phyloP scores from a whole-genome alignment of 2,113 vertebrate genomes.

The Ciconia boyciana region DNA sequence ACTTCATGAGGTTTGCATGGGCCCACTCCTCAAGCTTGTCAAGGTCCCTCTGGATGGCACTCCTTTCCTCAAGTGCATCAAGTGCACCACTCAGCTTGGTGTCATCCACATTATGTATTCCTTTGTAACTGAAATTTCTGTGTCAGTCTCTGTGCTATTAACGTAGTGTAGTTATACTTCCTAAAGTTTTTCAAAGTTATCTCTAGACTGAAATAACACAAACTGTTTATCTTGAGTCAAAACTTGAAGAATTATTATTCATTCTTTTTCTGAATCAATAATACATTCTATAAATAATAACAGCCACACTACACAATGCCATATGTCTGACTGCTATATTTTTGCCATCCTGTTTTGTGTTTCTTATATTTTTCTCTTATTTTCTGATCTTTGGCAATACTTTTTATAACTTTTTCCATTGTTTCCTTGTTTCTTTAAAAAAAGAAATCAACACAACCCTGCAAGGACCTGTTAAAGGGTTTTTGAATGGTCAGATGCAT shows the following conservation, averaged over 20 bases:
- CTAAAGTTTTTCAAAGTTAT: not conserved
- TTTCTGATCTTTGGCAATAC: not conserved
- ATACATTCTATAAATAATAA: not conserved
- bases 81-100: not conserved
- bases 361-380: not conserved
- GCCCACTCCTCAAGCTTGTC: not conserved
- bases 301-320: not conserved
- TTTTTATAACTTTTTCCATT: not conserved
- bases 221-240: not conserved
- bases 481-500: not conserved
- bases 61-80: not conserved
- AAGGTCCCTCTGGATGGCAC: not conserved
- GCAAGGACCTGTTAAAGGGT: not conserved
- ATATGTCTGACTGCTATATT: not conserved
- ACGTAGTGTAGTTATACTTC: not conserved
- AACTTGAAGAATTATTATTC: not conserved
- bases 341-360: not conserved
- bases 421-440: not conserved
- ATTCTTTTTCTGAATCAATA: not conserved
- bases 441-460: not conserved
- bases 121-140: not conserved
- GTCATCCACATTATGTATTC: not conserved
- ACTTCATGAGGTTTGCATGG: not conserved
- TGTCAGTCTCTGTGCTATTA: not conserved
- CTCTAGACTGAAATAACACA: not conserved